Percentiles rank a stretch among this genome's conserved stretches.
Conservation (phyloP, 2,113 vertebrate genomes). For the Oreocharis arfaki region DNA sequence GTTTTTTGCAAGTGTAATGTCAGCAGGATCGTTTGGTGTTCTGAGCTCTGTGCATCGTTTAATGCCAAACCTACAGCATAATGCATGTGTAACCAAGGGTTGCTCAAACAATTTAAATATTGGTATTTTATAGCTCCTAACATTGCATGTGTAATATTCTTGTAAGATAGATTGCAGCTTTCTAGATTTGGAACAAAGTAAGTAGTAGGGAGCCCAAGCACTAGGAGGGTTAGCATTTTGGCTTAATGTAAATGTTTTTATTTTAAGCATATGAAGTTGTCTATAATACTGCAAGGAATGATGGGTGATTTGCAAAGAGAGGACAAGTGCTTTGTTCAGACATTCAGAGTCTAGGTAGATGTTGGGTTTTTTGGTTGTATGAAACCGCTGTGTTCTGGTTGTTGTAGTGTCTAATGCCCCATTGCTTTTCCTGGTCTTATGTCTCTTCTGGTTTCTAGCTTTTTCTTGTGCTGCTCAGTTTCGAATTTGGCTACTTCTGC, state of each 20-base stretch:
- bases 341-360: background rate
- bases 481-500: background rate
- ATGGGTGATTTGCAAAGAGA: background rate
- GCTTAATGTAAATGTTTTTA: background rate
- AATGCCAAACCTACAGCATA: background rate
- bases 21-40: background rate
- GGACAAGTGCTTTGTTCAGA: background rate
- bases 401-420: background rate
- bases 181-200: background rate
- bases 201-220: background rate
- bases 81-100: background rate
- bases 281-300: background rate
- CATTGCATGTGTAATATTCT: background rate
- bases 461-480: background rate
- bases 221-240: background rate
- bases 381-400: background rate
- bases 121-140: background rate
- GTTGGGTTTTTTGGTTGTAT: background rate
- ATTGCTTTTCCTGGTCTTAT: background rate
- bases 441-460: background rate
- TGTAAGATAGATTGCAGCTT: background rate
- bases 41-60: background rate
- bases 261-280: background rate
- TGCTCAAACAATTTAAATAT: background rate
- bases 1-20: background rate